phyloP scores from a whole-genome alignment of 2,888 invertebrate genomes.

The Euphydryas editha region DNA sequence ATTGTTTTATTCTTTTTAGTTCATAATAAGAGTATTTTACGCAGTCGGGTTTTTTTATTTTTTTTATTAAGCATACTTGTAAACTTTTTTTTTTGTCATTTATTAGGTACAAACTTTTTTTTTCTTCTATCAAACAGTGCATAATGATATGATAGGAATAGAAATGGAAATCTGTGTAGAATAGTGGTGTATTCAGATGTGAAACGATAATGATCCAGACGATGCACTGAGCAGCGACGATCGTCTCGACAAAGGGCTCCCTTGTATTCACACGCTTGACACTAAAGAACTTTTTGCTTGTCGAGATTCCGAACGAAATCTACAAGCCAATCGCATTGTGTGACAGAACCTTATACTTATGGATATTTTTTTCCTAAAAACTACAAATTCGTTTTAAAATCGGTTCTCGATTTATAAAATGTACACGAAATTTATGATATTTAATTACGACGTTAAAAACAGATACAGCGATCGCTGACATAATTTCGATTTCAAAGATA shows the following conservation, averaged over 20 bases:
- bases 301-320: slow-evolving; percentile 64
- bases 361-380: slow-evolving; percentile 43
- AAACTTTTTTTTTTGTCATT: background rate
- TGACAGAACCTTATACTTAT: slow-evolving; percentile 57
- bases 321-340: slow-evolving; percentile 73
- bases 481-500: background rate
- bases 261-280: slow-evolving; percentile 73
- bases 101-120: background rate
- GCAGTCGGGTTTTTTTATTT: too few species aligned
- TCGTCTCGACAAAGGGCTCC: slow-evolving; percentile 59
- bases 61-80: too few species aligned
- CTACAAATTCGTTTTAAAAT: slow-evolving; percentile 29
- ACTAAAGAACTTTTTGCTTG: slow-evolving; percentile 69
- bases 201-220: slow-evolving; percentile 59
- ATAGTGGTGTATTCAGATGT: slow-evolving; percentile 51
- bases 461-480: background rate
- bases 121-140: background rate
- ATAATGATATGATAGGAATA: slow-evolving; percentile 25
- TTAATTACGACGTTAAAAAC: background rate
- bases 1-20: too few species aligned
- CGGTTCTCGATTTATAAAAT: background rate
- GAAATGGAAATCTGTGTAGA: slow-evolving; percentile 33
- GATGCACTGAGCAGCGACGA: slow-evolving; percentile 62
- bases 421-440: background rate
- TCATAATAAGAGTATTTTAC: too few species aligned